phyloP scores from a whole-genome alignment of 2,888 invertebrate species.

The Protophormia terraenovae region DNA sequence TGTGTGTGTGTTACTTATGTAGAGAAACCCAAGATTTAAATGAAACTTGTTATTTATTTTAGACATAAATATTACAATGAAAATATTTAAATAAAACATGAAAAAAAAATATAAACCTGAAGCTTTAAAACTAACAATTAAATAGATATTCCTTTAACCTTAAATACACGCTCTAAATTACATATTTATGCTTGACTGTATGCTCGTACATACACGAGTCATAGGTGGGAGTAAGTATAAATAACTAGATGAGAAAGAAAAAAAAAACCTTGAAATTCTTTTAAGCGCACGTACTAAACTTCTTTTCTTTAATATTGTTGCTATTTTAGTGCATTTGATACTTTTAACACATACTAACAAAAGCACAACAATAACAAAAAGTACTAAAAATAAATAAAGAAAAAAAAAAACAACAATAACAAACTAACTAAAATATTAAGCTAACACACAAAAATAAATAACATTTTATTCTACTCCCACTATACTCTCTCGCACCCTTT shows the following conservation, averaged over 20 bases:
- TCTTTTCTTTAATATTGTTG: constrained; percentile 14
- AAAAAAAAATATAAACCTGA: not conserved
- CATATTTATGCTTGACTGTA: not conserved
- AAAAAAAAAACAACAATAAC: not conserved
- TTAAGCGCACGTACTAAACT: constrained; percentile 49
- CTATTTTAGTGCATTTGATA: not conserved
- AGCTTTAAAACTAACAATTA: constrained; percentile 34
- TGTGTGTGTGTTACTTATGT: not conserved
- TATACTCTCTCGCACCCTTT: not conserved
- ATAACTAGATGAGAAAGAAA: not conserved
- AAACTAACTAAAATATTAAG: not conserved
- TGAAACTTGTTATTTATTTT: constrained; percentile 12
- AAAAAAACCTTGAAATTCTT: constrained; percentile 55
- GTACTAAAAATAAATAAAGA: not conserved
- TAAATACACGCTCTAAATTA: not conserved
- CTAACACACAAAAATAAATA: not conserved
- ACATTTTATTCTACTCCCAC: not conserved
- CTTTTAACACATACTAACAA: not conserved
- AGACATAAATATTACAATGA: constrained; percentile 44
- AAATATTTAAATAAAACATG: not conserved
- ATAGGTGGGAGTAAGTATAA: not conserved
- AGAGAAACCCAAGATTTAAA: constrained; percentile 14
- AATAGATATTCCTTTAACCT: constrained; percentile 16
- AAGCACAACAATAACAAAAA: not conserved
- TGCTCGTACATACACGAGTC: not conserved